Conservation (phyloP, 2,113 vertebrate genomes). For the Trichomycterus rosablanca region DNA sequence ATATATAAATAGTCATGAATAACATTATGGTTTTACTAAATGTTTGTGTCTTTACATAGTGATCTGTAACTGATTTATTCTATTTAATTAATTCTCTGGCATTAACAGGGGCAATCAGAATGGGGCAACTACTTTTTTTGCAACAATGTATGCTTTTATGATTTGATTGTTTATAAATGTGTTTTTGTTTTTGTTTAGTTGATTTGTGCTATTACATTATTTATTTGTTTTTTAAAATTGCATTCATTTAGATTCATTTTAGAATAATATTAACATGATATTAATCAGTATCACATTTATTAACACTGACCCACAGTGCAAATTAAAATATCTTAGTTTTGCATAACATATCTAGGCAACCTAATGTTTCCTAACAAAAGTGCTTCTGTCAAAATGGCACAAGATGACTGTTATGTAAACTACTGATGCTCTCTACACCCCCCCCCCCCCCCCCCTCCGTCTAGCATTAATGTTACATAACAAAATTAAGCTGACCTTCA, state of each 20-base stretch:
- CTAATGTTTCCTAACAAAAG: constrained; percentile 18
- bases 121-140: constrained; percentile 62
- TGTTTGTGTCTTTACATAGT: no score
- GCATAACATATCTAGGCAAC: constrained; percentile 10
- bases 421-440: neutral
- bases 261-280: neutral
- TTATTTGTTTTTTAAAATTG: constrained; percentile 4
- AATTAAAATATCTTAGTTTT: neutral
- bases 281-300: neutral
- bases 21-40: no score
- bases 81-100: no score
- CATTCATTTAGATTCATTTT: neutral
- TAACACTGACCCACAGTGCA: neutral
- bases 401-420: constrained; percentile 11
- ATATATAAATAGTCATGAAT: no score
- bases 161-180: no score
- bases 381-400: no score
- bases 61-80: no score
- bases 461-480: no score
- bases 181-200: neutral
- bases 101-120: no score
- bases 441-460: no score
- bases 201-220: constrained; percentile 31
- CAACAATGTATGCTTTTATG: constrained; percentile 68
- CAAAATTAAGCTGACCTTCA: no score